Evolutionary conservation across 2,888 invertebrate species (phyloP).

Genomic region (Myopa tessellatipennis): DNA sequence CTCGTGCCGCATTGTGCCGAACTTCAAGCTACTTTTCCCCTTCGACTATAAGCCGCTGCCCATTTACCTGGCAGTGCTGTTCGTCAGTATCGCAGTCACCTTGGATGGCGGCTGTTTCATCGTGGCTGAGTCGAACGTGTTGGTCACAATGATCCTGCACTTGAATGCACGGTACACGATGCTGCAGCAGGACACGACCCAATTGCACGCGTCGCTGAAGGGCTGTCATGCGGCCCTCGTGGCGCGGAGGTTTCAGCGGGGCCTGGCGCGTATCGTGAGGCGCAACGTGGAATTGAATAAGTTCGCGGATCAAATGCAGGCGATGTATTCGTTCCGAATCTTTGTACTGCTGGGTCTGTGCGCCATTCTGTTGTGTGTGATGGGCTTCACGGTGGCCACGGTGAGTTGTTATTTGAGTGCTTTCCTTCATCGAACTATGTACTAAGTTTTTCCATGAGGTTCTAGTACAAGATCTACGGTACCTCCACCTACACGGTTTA

Average conservation of each 20-base stretch:
- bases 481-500: constrained; percentile 46
- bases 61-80: constrained; percentile 52
- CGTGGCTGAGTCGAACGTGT: constrained; percentile 57
- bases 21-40: constrained; percentile 55
- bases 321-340: constrained; percentile 57
- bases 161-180: constrained; percentile 57
- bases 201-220: constrained; percentile 36
- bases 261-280: constrained; percentile 49
- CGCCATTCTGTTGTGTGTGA: constrained; percentile 56
- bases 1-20: constrained; percentile 52
- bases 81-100: constrained; percentile 53
- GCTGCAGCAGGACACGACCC: constrained; percentile 52
- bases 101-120: constrained; percentile 53
- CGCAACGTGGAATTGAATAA: constrained; percentile 55
- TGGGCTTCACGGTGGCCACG: constrained; percentile 58
- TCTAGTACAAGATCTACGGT: constrained; percentile 31
- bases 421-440: too few relatives aligned
- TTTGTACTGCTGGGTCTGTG: constrained; percentile 60
- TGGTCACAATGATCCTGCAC: constrained; percentile 60
- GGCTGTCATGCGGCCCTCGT: constrained; percentile 27
- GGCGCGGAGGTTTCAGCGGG: constrained; percentile 50
- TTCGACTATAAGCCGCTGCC: constrained; percentile 53
- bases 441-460: not conserved
- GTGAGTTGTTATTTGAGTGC: constrained; percentile 50
- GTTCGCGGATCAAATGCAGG: constrained; percentile 55